These are phyloP conservation scores for Cryptoprocta ferox DNA, from an alignment of 2,797 vertebrate species.

Conservation along the genomic window DNA sequence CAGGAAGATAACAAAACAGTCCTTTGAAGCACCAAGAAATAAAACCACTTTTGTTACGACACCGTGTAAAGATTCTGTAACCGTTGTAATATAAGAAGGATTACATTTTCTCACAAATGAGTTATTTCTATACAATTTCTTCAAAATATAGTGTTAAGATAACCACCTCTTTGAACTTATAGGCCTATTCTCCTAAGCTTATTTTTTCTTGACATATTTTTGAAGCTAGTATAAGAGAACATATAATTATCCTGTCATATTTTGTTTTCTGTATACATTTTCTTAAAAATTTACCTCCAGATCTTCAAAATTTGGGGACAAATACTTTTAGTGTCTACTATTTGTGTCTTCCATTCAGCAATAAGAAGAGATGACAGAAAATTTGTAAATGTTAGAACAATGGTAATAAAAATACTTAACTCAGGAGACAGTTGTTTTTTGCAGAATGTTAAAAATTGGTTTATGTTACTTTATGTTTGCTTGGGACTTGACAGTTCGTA, in stretches of 20 bases:
- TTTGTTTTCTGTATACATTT: slow-evolving; percentile 51
- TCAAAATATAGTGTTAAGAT: slow-evolving; percentile 62
- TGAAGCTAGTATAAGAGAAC: not conserved
- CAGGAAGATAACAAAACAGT: slow-evolving; percentile 46
- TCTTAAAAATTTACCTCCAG: slow-evolving; percentile 48
- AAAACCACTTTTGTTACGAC: slow-evolving; percentile 24
- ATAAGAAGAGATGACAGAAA: slow-evolving; percentile 49
- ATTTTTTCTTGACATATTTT: slow-evolving; percentile 39
- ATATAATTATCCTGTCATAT: slow-evolving; percentile 72
- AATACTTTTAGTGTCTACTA: not conserved
- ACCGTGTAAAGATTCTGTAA: not conserved
- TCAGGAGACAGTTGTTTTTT: not conserved
- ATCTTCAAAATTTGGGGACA: slow-evolving; percentile 35
- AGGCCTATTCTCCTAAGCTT: slow-evolving; percentile 45
- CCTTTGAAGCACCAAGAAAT: slow-evolving; percentile 2
- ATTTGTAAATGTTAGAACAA: not conserved
- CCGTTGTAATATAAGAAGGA: slow-evolving; percentile 46
- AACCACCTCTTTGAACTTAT: slow-evolving; percentile 36
- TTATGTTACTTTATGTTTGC: not conserved
- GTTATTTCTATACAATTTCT: slow-evolving; percentile 68
- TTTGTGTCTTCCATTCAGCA: slow-evolving; percentile 38
- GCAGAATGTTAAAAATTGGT: not conserved
- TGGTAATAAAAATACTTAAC: not conserved
- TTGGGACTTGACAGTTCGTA: not conserved
- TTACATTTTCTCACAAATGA: slow-evolving; percentile 67